A percentile compares a stretch with the other conserved stretches of the same genome.
Evolutionary conservation across 2,113 vertebrate species (phyloP).

Genomic region (Xiphias gladius): DNA sequence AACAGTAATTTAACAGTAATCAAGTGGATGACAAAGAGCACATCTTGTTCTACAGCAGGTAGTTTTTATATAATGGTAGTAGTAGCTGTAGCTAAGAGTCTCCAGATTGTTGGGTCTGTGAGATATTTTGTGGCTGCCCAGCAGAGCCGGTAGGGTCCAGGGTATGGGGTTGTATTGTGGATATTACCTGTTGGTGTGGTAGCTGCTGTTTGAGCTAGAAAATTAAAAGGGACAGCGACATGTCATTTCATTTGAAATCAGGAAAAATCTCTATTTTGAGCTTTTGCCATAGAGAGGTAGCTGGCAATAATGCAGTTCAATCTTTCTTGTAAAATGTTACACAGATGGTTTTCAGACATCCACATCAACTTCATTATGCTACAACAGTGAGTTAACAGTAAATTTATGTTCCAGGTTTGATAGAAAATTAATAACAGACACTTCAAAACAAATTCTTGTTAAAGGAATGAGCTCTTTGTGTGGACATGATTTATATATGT

Average conservation of each 20-base stretch:
- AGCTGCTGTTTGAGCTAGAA: slow-evolving; percentile 44
- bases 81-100: background rate
- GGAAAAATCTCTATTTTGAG: background rate
- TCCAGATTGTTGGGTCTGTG: background rate
- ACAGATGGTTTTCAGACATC: background rate
- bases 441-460: background rate
- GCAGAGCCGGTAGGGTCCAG: fast-evolving
- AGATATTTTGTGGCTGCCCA: background rate
- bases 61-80: background rate
- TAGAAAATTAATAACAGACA: background rate
- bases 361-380: background rate
- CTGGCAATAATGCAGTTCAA: background rate
- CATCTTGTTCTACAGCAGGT: background rate
- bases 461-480: background rate
- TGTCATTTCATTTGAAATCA: background rate
- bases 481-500: background rate
- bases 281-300: background rate
- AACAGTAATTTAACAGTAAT: background rate
- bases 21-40: background rate
- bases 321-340: too few relatives aligned
- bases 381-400: background rate
- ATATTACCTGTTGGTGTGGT: slow-evolving; percentile 33
- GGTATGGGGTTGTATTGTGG: too few relatives aligned
- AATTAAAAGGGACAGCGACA: background rate
- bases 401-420: background rate